Evolutionary conservation across 2,113 vertebrate genomes (phyloP).

Genomic region (Hippolais icterina): DNA sequence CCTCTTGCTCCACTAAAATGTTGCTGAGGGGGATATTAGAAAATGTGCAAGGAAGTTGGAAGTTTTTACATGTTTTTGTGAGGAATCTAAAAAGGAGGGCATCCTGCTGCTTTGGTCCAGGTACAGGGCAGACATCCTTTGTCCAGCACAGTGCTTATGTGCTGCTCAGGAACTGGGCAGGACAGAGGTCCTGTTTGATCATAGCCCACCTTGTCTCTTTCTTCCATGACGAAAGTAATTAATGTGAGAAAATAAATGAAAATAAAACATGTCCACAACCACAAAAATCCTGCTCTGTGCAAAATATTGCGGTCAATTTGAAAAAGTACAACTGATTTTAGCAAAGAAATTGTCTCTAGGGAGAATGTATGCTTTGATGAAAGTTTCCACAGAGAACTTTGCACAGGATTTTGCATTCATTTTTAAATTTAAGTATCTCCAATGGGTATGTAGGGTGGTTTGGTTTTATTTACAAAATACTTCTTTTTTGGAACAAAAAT

Average conservation of each 20-base stretch:
- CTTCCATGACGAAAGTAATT: not conserved
- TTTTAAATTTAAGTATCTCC: not conserved
- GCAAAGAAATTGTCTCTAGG: not conserved
- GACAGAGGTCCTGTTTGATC: not conserved
- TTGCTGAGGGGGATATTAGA: not conserved
- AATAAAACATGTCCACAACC: not conserved
- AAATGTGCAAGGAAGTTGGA: not conserved
- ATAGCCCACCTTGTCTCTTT: not conserved
- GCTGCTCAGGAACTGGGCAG: not conserved
- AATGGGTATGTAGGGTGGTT: accelerated
- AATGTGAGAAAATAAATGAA: not conserved
- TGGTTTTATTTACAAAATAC: not conserved
- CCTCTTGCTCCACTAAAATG: not conserved
- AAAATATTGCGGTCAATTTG: not conserved
- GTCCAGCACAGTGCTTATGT: not conserved
- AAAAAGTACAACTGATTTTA: not conserved
- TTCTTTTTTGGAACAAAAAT: not conserved
- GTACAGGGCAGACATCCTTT: not conserved
- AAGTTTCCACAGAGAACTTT: not conserved
- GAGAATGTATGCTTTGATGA: not conserved
- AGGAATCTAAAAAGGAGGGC: not conserved
- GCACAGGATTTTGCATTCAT: not conserved
- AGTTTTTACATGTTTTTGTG: not conserved
- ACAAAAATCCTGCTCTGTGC: not conserved
- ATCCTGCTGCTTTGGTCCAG: not conserved